Percentiles rank a stretch among this genome's conserved stretches.
Evolutionary conservation across 2,113 vertebrate species (phyloP).

Genomic region (Callorhinus ursinus): DNA sequence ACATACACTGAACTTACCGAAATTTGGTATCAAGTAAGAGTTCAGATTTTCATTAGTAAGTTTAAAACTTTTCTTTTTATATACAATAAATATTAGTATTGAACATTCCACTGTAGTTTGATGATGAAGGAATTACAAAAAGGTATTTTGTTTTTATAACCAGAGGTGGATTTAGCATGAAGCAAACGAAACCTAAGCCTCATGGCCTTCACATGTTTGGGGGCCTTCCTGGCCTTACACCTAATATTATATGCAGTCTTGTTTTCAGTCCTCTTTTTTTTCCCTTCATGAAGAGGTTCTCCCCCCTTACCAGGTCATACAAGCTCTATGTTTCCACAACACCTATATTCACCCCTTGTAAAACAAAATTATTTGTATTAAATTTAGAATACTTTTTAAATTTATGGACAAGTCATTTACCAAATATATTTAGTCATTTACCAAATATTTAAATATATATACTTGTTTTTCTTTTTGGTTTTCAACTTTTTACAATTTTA

Average conservation of each 20-base stretch:
- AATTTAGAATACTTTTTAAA: constrained; percentile 27
- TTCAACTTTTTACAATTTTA: constrained; percentile 13
- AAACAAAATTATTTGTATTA: constrained; percentile 29
- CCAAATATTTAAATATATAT: not conserved
- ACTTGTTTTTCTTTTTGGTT: not conserved
- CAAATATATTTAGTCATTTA: not conserved
- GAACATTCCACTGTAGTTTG: not conserved
- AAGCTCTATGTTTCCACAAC: not conserved
- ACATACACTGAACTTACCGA: not conserved
- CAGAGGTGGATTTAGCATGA: not conserved
- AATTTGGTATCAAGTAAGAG: not conserved
- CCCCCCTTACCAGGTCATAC: not conserved
- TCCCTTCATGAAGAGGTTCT: not conserved
- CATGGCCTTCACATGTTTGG: not conserved
- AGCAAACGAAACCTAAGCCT: not conserved
- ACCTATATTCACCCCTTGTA: not conserved
- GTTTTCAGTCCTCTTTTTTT: not conserved
- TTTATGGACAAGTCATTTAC: constrained; percentile 6
- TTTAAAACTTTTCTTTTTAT: constrained; percentile 33
- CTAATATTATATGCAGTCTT: not conserved
- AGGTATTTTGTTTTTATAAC: not conserved
- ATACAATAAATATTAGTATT: not conserved
- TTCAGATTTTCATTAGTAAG: constrained; percentile 2
- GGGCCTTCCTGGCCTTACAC: not conserved
- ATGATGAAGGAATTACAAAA: not conserved